Conservation (phyloP, 2,888 invertebrate species). For the Colletes collaris region DNA sequence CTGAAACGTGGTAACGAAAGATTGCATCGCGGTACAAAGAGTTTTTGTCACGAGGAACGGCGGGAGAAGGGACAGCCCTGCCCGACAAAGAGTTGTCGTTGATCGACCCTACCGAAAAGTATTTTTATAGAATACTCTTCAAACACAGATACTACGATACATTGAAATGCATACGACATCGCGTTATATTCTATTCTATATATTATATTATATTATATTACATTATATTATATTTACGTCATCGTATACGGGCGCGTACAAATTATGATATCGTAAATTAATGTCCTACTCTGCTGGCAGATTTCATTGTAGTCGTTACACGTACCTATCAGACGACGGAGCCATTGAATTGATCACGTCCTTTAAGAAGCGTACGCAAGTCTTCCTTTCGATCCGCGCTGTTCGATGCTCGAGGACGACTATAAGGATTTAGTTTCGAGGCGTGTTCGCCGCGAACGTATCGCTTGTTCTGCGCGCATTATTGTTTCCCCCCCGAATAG, state of each 20-base stretch:
- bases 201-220: conserved; percentile 42
- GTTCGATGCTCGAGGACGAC: conserved; percentile 39
- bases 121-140: conserved; percentile 74
- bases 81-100: conserved; percentile 21
- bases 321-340: conserved; percentile 3
- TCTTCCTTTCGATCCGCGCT: conserved; percentile 64
- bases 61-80: conserved; percentile 4
- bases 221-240: conserved; percentile 52
- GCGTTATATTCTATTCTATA: conserved; percentile 62
- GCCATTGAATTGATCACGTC: conserved; percentile 28
- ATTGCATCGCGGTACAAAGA: neutral
- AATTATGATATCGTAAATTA: conserved; percentile 41
- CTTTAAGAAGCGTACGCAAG: conserved; percentile 49
- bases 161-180: conserved; percentile 57
- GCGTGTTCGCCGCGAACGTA: too few relatives aligned
- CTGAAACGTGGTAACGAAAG: neutral
- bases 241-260: conserved; percentile 47
- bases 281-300: conserved; percentile 56
- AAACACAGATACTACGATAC: conserved; percentile 57
- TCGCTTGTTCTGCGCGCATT: conserved; percentile 24
- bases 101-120: conserved; percentile 63
- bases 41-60: conserved; percentile 8
- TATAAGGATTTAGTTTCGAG: neutral
- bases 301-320: conserved; percentile 50
- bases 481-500: conserved; percentile 24